These are phyloP conservation scores for Dolomedes plantarius DNA, from an alignment of 2,888 invertebrate species.

Conservation along the genomic window DNA sequence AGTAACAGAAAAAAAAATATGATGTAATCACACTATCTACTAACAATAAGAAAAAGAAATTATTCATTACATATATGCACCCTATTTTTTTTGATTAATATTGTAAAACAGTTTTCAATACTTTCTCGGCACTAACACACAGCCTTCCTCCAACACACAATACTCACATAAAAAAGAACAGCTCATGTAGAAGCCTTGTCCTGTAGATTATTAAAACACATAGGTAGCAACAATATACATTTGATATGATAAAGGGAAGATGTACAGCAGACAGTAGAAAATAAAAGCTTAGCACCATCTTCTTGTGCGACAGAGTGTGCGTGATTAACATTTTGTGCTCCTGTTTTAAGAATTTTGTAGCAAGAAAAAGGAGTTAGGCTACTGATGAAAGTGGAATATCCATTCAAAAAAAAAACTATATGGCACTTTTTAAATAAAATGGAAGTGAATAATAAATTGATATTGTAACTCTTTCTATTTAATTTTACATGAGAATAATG, in stretches of 20 bases:
- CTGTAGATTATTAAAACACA: background rate
- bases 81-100: too few relatives aligned
- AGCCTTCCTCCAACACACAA: background rate
- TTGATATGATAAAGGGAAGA: constrained; percentile 13
- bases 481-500: too few relatives aligned
- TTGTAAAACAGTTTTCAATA: too few relatives aligned
- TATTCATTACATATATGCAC: too few relatives aligned
- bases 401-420: background rate
- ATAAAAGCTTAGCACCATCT: constrained; percentile 64
- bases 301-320: constrained; percentile 69
- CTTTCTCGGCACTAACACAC: background rate
- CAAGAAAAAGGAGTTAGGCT: background rate
- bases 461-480: too few relatives aligned
- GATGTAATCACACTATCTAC: too few relatives aligned
- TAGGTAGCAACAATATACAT: constrained; percentile 13
- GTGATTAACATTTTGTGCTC: constrained; percentile 56
- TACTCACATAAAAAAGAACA: background rate
- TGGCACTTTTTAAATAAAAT: too few relatives aligned
- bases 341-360: constrained; percentile 8
- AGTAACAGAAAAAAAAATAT: too few relatives aligned
- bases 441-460: too few relatives aligned
- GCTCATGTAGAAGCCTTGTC: background rate
- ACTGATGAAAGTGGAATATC: background rate
- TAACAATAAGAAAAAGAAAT: too few relatives aligned
- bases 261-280: constrained; percentile 19